Evolutionary conservation across 2,113 vertebrate species (phyloP), one percentile per base, ranked within the genome.

Genomic region (Gallinago undulata): DNA sequence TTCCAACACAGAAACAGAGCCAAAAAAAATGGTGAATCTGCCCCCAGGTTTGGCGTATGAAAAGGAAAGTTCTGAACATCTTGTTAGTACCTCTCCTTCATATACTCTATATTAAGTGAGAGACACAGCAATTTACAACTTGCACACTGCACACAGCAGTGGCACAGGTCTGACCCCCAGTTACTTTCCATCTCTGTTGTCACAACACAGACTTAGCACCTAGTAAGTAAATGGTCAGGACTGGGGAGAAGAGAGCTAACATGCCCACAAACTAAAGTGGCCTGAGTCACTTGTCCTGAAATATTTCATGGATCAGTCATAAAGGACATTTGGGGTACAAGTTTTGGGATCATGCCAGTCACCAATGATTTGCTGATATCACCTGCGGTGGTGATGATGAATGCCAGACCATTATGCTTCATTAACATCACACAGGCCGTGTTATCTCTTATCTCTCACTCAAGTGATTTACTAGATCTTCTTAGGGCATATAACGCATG

Each of bases 371-470:
- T 97, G 81, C 70, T 90, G 89, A 2, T 91, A 91, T 62, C 91
- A 92, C 60, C 89, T 79, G 67, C n/a, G 62, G 92, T 89, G 88
- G n/a, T 59, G 37, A 59, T 79, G 90, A 96, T 74, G 80, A 83
- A 74, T 76, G 39, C 93, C 91, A 96, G 90, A 90, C 73, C 89
- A 45, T 50, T 67, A 72, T 64, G 79, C 69, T 90, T 70, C 91
- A 92, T 96, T 96, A 97, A 96, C 94, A 97, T 97, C 96, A 97
- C 80, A 82, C 81, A 95, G 94, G 90, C 93, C 14, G 47, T 0
- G 1, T 89, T 66, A 41, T 92, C 93, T 89, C 78, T 91, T 72
- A 81, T 85, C 91, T 96, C 70, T 89, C 45, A 13, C 53, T 75
- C 63, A 82, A 90, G 48, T 57, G 39, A 92, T 80, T 95, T 82